Base-by-base conservation (phyloP, 2,888 invertebrate species). In the Drosophila infuscata region DNA sequence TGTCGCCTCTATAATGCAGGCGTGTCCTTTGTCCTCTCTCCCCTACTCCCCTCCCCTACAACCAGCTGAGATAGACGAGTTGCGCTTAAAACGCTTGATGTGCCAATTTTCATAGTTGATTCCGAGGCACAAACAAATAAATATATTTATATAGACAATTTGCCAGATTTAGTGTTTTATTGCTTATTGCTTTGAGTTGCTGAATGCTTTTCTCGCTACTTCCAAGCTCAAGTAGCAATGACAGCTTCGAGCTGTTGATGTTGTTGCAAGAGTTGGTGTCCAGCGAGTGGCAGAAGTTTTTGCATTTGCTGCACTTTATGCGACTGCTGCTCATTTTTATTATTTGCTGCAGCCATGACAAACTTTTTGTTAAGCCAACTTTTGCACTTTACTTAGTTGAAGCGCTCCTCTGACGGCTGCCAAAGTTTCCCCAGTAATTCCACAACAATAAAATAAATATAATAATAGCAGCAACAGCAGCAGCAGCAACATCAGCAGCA, bases 81-180 rank as follows among this genome's bases (percentile, higher is more conserved):
- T 68, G 79, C 66, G 76, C 89, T 85, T 89, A 89, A 83, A 76
- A 62, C 76, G 79, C 60, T 81, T 85, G 84, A 85, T 85, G 81
- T 85, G 87, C 82, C 89, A 89, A 85, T 89, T 89, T 83, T 89
- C 89, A 89, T 81, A 83, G 76, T 76, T 88, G 81, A 83, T 78
- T 70, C 59, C 48, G 49, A n/a, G 49, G 36, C 20, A 30, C 20
- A 57, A 48, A 20, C 70, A 46, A 69, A 53, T 33, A 25, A 17
- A 32, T 52, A 52, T 30, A 32, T 52, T 30, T 52, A 32, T n/a
- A 33, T 46, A 63, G 75, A 62, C 43, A 70, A 67, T 61, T 61
- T 67, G 71, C 66, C 46, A 76, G 81, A 78, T 78, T 80, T 80
- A 78, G 81, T 78, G 76, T 76, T 78, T 78, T 80, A 78, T 78